Evolutionary conservation across 2,797 vertebrate species (phyloP), one percentile per base, ranked within the genome.

Genomic region (Rhynchotus rufescens): DNA sequence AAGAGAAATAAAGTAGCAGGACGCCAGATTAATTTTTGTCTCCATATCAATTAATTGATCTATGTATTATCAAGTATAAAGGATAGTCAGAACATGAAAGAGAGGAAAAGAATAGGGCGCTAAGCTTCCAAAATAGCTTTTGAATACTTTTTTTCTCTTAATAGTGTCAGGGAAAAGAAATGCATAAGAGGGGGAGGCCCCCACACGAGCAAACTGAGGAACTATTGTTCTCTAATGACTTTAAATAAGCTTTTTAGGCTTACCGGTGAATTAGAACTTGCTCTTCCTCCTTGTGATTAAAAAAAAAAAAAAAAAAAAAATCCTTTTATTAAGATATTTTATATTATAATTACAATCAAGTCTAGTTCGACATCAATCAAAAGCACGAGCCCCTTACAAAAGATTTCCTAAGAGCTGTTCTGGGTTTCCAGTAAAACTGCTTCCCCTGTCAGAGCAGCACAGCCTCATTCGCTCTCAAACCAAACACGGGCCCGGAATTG

Each of bases 201-300:
- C 79, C 89, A 86, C 72, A 94, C 82, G 71, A 96, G 67, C 80
- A 73, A 76, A 95, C 90, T 88, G 84, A 92, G 71, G 88, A 88
- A 76, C 91, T 94, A 96, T 92, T 94, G 80, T 96, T 97, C 93
- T 96, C 92, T 86, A 91, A 96, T 96, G 84, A 92, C 80, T 97
- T 97, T 80, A 96, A 97, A 96, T 96, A 95, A 95, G 94, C 84
- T 94, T 95, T 91, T 94, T 66, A 93, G 74, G 61, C 64, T 90
- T 92, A 79, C 28, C 60, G 19, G 74, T 69, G 75, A 96, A 96
- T 90, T 86, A 83, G 64, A 92, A 93, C 68, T 85, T 67, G 40
- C 84, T 91, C 86, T 91, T 93, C 40, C 66, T 87, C 45, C 23
- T 51, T 52, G 74, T 0, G 3, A 47, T 72, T 19, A 56, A 87